These are phyloP conservation scores for Panorpa germanica DNA, from an alignment of 2,888 invertebrate species.

Conservation along the genomic window DNA sequence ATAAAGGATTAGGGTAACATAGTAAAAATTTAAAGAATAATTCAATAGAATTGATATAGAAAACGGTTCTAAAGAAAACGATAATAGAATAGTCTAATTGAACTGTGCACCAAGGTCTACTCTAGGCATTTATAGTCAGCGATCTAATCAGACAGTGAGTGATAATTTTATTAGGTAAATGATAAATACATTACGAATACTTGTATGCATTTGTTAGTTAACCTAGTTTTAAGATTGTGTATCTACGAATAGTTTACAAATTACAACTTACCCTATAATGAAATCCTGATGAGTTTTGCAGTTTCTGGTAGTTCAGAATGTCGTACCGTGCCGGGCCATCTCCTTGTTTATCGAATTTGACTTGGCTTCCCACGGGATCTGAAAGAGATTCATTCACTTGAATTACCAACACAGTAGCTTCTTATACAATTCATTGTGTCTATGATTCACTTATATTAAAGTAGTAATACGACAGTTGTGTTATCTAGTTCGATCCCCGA, in stretches of 20 bases:
- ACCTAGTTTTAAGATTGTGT: constrained; percentile 3
- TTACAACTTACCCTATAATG: constrained; percentile 27
- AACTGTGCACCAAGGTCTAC: no score
- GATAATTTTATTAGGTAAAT: no score
- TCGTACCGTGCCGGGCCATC: constrained; percentile 56
- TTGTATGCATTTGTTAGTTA: constrained; percentile 4
- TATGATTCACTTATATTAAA: no score
- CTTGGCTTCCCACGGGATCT: constrained; percentile 47
- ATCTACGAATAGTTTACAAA: background rate
- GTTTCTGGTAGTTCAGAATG: constrained; percentile 46
- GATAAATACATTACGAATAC: constrained; percentile 1
- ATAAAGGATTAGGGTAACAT: no score
- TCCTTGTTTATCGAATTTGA: constrained; percentile 50
- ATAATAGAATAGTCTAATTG: no score
- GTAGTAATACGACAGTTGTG: no score
- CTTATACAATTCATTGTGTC: background rate
- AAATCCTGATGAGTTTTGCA: constrained; percentile 26
- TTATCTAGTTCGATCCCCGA: no score
- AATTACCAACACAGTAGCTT: background rate
- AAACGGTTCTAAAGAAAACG: no score
- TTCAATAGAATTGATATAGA: no score
- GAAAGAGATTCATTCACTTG: constrained; percentile 15
- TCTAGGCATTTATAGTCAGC: no score
- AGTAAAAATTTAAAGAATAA: no score
- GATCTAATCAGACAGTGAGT: no score